Percentiles rank a stretch among this genome's conserved stretches.
These are phyloP conservation scores for Amphiura filiformis DNA, from an alignment of 35 echinoderm and acorn worm genomes.

Conservation along the genomic window DNA sequence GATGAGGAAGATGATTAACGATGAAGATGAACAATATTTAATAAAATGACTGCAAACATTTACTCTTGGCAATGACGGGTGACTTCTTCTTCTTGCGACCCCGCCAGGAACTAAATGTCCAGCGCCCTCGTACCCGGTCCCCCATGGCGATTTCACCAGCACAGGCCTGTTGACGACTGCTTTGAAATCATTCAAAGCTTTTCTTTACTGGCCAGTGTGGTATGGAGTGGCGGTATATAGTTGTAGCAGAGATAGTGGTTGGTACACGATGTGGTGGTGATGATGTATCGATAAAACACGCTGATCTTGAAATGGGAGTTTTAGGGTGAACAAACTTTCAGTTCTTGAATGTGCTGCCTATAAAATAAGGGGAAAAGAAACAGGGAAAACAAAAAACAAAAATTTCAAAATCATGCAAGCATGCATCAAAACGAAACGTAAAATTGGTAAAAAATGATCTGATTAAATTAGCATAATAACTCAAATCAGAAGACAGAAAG, in stretches of 20 bases:
- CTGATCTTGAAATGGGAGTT: not conserved
- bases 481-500: no score
- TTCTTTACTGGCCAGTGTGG: not conserved
- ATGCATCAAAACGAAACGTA: not conserved
- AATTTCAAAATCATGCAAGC: not conserved
- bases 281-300: not conserved
- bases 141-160: not conserved
- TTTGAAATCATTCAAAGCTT: not conserved
- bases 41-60: not conserved
- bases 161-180: not conserved
- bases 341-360: not conserved
- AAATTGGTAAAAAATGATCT: no score
- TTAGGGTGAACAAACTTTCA: not conserved
- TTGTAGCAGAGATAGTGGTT: no score
- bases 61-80: not conserved
- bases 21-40: not conserved
- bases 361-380: not conserved
- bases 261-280: not conserved
- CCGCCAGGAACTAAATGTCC: not conserved
- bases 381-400: not conserved
- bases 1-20: no score
- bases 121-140: not conserved
- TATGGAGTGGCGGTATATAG: not conserved
- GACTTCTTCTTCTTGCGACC: not conserved
- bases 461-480: no score